Evolutionary conservation across 2,797 vertebrate species (phyloP).

Genomic region (Acanthurus leucopareius): DNA sequence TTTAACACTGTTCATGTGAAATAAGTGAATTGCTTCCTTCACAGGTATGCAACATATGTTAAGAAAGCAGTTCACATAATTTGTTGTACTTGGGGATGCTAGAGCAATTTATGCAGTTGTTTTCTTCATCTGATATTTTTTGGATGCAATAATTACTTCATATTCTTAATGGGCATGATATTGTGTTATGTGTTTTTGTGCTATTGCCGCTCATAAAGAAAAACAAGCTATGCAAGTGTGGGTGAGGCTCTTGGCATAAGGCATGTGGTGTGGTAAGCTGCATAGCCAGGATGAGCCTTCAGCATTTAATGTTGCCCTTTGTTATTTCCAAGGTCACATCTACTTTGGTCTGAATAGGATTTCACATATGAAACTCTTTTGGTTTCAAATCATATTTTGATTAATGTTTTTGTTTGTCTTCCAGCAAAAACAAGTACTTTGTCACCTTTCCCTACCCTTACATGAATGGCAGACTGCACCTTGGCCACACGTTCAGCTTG

Average conservation of each 20-base stretch:
- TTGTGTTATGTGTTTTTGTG: not conserved
- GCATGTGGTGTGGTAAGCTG: not conserved
- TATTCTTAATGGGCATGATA: not conserved
- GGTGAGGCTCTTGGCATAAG: not conserved
- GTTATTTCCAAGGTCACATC: not conserved
- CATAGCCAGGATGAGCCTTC: not conserved
- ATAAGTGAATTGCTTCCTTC: too few species aligned
- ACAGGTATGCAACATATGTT: not conserved
- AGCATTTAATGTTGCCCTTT: too few species aligned
- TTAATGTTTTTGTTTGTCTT: not conserved
- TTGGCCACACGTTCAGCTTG: conserved; percentile 96
- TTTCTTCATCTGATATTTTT: not conserved
- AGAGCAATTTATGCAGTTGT: not conserved
- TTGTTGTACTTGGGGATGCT: not conserved
- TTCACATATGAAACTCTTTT: not conserved
- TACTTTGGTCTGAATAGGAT: not conserved
- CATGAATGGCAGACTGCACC: conserved; percentile 98
- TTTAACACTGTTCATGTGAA: not conserved
- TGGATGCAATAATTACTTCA: not conserved
- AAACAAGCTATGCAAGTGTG: not conserved
- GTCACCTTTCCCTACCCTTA: conserved; percentile 98
- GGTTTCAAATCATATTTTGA: conserved; percentile 5
- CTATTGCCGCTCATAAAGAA: not conserved
- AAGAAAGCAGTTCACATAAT: not conserved
- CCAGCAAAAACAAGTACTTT: conserved; percentile 93